These are phyloP conservation scores for Zoanthus solanderi DNA, from an alignment of 92 coral and sea anemone genomes.

Conservation along the genomic window DNA sequence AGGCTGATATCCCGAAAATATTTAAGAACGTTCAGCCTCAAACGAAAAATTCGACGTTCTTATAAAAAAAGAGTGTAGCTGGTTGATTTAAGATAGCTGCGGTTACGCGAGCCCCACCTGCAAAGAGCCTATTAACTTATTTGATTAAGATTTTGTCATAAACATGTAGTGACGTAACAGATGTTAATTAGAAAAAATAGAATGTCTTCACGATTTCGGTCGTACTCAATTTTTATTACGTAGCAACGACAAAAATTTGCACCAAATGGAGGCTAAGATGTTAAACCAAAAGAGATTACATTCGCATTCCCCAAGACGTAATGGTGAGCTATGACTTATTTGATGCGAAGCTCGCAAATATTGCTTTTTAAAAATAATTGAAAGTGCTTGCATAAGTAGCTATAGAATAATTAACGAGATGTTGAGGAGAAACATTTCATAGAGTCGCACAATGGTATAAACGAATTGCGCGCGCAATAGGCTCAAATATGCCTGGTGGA, in stretches of 20 bases:
- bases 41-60: no score
- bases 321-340: not conserved
- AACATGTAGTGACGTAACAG: conserved; percentile 1
- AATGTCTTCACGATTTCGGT: not conserved
- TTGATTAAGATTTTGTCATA: no score
- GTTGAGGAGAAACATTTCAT: no score
- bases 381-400: not conserved
- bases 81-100: no score
- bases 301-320: not conserved
- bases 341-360: not conserved
- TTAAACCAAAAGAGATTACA: not conserved
- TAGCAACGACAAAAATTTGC: not conserved
- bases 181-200: not conserved
- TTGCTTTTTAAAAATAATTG: not conserved
- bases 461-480: no score
- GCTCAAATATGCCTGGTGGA: no score
- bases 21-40: no score
- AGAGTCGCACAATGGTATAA: no score
- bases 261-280: not conserved
- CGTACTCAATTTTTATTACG: not conserved
- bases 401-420: not conserved
- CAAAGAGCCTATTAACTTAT: no score
- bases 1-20: no score
- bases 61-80: no score
- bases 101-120: no score